These are phyloP conservation scores for Tetramorium bicarinatum DNA, from an alignment of 2,888 invertebrate genomes.

Conservation along the genomic window DNA sequence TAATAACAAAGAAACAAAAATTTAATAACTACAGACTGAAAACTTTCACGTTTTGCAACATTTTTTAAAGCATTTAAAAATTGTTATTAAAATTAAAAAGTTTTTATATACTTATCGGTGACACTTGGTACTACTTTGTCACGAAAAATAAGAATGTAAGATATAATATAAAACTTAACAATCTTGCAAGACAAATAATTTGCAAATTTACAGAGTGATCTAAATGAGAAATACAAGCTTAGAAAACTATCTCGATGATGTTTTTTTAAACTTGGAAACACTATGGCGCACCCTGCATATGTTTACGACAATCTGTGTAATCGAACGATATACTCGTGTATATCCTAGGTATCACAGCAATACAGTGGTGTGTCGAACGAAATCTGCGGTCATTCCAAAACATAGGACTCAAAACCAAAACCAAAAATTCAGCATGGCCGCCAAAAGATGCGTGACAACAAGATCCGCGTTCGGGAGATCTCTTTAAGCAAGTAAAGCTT, in stretches of 20 bases:
- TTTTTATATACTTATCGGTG: not conserved
- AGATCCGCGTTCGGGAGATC: constrained; percentile 75
- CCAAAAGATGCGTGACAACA: constrained; percentile 79
- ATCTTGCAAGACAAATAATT: not conserved
- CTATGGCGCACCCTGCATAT: constrained; percentile 42
- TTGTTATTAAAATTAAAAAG: not conserved
- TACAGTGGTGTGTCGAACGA: constrained; percentile 79
- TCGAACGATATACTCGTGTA: constrained; percentile 49
- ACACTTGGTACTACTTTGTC: not conserved
- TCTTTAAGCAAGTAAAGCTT: constrained; percentile 83
- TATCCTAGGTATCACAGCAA: constrained; percentile 73
- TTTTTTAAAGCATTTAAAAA: constrained; percentile 10
- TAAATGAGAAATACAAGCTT: not conserved
- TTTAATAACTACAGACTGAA: not conserved
- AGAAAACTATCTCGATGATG: not conserved
- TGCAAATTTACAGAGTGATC: not conserved
- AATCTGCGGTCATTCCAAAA: constrained; percentile 82
- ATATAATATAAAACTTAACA: not conserved
- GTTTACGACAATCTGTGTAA: constrained; percentile 42
- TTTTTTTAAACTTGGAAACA: not conserved
- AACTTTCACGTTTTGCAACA: not conserved
- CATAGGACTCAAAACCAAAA: constrained; percentile 76
- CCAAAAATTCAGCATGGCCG: constrained; percentile 76
- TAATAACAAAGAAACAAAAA: not conserved
- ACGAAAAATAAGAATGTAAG: not conserved